phyloP scores from a whole-genome alignment of 53 echinoderm and acorn worm genomes.

The Hippasteria phrygiana region DNA sequence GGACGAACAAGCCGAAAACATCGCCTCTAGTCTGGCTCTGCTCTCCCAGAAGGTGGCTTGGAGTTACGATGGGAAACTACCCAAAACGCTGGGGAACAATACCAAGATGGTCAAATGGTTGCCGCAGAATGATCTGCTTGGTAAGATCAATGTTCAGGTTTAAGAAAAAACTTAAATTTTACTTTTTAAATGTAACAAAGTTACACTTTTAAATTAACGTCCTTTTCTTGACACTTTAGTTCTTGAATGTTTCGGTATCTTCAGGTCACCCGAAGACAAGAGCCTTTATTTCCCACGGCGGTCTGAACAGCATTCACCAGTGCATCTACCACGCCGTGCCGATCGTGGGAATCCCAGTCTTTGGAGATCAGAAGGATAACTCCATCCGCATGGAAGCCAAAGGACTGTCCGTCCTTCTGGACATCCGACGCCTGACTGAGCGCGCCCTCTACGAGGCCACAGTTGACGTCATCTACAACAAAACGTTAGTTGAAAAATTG shows the following conservation, averaged over 20 bases:
- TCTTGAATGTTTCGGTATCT: neutral
- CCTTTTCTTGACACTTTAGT: neutral
- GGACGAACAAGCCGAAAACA: slow-evolving; percentile 20
- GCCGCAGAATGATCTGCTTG: slow-evolving; percentile 68
- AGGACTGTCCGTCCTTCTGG: slow-evolving; percentile 39
- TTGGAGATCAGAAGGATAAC: slow-evolving; percentile 59
- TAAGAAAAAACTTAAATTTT: no score
- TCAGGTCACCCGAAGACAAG: slow-evolving; percentile 40
- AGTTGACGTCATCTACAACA: slow-evolving; percentile 46
- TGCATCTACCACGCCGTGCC: slow-evolving; percentile 58
- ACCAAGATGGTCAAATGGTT: slow-evolving; percentile 66
- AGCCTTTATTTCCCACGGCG: slow-evolving; percentile 63
- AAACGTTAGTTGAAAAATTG: slow-evolving; percentile 9
- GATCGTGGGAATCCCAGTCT: slow-evolving; percentile 58
- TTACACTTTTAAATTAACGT: no score
- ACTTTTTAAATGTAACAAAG: no score
- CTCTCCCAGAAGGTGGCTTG: slow-evolving; percentile 64
- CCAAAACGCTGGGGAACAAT: slow-evolving; percentile 61
- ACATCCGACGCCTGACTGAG: slow-evolving; percentile 5
- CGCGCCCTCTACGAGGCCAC: slow-evolving; percentile 50
- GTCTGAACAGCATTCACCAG: slow-evolving; percentile 58
- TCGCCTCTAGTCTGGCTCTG: slow-evolving; percentile 51
- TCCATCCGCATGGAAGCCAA: slow-evolving; percentile 31
- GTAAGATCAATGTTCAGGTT: slow-evolving; percentile 5
- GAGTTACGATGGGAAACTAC: slow-evolving; percentile 38